Percentiles rank a stretch among this genome's conserved stretches.
Conservation (phyloP, 2,888 invertebrate genomes). For the Bombyx huttoni region DNA sequence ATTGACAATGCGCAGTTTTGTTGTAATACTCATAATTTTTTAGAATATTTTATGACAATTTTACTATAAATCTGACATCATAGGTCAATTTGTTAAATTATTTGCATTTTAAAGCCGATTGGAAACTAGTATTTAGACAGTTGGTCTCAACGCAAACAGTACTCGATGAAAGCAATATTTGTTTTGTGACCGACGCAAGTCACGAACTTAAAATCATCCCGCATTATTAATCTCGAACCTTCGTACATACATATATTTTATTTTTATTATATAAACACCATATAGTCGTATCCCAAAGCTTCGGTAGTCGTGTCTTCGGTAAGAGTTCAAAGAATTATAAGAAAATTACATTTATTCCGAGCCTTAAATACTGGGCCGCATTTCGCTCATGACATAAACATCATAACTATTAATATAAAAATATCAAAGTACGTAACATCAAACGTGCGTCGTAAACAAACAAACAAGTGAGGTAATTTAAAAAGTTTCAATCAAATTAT, state of each 20-base stretch:
- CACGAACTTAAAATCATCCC: background rate
- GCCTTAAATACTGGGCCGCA: background rate
- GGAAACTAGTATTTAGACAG: constrained; percentile 21
- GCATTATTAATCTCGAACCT: background rate
- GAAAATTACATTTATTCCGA: no score
- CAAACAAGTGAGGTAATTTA: constrained; percentile 1
- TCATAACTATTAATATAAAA: background rate
- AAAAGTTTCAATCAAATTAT: background rate
- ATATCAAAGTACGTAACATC: background rate
- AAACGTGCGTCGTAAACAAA: background rate
- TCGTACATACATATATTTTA: background rate
- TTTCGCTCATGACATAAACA: background rate
- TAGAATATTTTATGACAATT: constrained; percentile 5
- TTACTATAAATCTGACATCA: constrained; percentile 3
- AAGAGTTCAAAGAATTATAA: no score
- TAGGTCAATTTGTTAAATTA: constrained; percentile 16
- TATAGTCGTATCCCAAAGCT: background rate
- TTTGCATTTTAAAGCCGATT: constrained; percentile 15
- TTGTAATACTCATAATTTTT: no score
- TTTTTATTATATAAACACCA: no score
- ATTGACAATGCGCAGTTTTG: no score
- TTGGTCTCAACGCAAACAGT: constrained; percentile 18
- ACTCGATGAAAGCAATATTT: constrained; percentile 4
- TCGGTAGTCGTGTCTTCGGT: background rate
- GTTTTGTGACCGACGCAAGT: background rate